phyloP scores from a whole-genome alignment of 2,797 vertebrate genomes.

The Chiloscyllium punctatum region DNA sequence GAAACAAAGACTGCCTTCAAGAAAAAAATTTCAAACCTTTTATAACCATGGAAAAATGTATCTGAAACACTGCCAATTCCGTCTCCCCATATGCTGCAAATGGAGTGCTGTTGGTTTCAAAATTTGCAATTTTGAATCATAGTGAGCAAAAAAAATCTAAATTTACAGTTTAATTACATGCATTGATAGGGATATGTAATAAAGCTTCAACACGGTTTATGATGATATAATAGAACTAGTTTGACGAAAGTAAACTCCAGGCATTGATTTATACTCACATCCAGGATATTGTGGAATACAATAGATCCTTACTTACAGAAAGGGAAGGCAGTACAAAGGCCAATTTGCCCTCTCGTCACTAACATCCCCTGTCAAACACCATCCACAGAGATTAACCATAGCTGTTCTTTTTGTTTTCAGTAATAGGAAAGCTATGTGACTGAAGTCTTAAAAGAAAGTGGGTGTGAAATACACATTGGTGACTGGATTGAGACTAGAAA shows the following conservation, averaged over 20 bases:
- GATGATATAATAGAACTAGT: neutral
- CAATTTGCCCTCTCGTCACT: neutral
- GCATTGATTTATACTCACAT: neutral
- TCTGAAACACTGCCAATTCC: neutral
- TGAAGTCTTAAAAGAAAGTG: neutral
- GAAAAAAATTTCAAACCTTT: neutral
- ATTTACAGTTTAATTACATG: neutral
- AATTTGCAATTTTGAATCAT: neutral
- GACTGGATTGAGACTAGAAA: neutral
- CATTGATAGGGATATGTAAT: neutral
- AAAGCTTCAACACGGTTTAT: neutral
- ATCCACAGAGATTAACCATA: neutral
- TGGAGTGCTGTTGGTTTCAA: neutral
- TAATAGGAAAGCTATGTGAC: neutral
- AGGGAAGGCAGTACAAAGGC: neutral
- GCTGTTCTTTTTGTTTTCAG: neutral
- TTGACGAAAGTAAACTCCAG: neutral
- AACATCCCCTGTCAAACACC: neutral
- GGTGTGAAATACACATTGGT: neutral
- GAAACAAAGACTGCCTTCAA: neutral
- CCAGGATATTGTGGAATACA: neutral
- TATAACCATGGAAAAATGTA: neutral
- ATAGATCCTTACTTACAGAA: neutral
- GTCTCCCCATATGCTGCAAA: neutral
- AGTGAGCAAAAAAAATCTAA: neutral